Evolutionary conservation across 2,888 invertebrate genomes (phyloP), one percentile per base, ranked within the genome.

Genomic region (Cataglyphis cursor): DNA sequence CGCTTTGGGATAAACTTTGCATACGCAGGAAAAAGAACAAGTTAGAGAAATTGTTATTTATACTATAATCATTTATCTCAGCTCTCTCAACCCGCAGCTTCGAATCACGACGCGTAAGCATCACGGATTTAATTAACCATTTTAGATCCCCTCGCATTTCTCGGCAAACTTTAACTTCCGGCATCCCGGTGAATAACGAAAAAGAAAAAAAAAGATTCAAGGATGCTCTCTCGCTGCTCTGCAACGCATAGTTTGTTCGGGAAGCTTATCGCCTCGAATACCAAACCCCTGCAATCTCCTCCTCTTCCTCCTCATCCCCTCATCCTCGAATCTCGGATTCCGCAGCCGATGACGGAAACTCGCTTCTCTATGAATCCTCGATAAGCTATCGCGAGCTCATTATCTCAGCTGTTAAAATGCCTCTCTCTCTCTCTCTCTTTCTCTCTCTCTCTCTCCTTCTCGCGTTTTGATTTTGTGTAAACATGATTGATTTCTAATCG

Each of bases 281-380:
- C 78, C 18, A 24, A 59, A 72, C 41, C 35, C 73, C 78, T 54
- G 59, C 72, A 72, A 80, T 80, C 72, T 80, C 59, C 78, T 59
- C 12, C n/a, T n/a, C 51, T 3, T 48, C 48, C 10, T 41, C 41
- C 12, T 44, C 41, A 15, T 44, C 41, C 41, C 41, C 51, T 48
- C 18, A 48, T 41, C 41, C 57, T 78, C 57, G 38, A 59, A 35
- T 80, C 73, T 72, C 35, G 59, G 78, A 80, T 80, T 80, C 59
- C 59, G 44, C 59, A 76, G 54, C 35, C 59, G 59, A 80, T 72
- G 72, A 72, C 78, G 78, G 44, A 80, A 78, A 80, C 78, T 78
- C 72, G 72, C 35, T 72, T 44, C 78, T 18, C 72, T 59, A 70
- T 31, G 12, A 59, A 70, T 78, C 54, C 72, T 41, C 18, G 78